Evolutionary conservation across 2,888 invertebrate species (phyloP).

Genomic region (Beris morrisii): DNA sequence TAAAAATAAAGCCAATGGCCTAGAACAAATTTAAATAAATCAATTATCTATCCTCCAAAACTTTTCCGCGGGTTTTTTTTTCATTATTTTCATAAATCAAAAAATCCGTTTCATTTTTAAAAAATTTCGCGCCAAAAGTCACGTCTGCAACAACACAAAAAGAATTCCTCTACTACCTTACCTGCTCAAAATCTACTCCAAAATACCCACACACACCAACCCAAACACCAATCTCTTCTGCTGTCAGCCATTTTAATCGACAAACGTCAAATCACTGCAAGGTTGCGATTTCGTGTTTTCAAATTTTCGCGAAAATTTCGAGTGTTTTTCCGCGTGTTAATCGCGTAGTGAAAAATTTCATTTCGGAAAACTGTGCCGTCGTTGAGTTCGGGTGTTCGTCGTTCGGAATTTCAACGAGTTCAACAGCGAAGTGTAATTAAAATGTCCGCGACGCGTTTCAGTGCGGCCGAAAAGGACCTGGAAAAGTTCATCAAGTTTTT

Average conservation of each 20-base stretch:
- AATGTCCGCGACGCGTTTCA: constrained; percentile 52
- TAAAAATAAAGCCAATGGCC: too few relatives aligned
- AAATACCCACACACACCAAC: constrained; percentile 5
- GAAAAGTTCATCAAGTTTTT: constrained; percentile 89
- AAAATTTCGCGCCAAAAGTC: too few relatives aligned
- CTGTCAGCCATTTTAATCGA: constrained; percentile 22
- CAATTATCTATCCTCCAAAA: too few relatives aligned
- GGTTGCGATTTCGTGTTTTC: constrained; percentile 25
- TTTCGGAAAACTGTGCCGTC: neutral
- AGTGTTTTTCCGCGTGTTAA: neutral
- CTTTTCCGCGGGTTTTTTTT: too few relatives aligned
- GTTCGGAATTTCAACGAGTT: neutral
- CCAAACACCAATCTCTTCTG: neutral
- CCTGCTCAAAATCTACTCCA: neutral
- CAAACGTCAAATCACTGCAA: constrained; percentile 26
- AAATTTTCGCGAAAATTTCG: constrained; percentile 9
- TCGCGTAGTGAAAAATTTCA: neutral
- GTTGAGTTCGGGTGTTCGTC: neutral
- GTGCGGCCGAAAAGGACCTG: constrained; percentile 72
- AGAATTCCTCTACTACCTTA: too few relatives aligned
- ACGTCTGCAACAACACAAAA: too few relatives aligned
- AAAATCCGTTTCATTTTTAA: too few relatives aligned
- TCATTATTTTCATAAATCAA: too few relatives aligned
- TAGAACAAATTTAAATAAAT: too few relatives aligned
- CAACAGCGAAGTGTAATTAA: constrained; percentile 3